phyloP scores from a whole-genome alignment of 1,140 invertebrate genomes.

The Drosophila takahashii region DNA sequence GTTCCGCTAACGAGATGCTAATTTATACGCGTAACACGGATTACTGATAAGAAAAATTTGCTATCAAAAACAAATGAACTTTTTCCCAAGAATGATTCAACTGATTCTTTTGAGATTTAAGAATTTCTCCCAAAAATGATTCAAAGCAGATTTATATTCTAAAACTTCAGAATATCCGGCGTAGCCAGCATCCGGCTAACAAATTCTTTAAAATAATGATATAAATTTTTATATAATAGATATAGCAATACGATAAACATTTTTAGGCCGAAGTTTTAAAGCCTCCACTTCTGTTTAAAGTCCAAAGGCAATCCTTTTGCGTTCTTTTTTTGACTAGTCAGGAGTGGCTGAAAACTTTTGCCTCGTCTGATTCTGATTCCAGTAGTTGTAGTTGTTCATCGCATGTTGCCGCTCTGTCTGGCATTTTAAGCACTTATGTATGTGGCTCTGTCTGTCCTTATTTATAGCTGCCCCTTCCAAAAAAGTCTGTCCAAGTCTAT shows the following conservation, averaged over 20 bases:
- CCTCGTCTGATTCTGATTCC: slow-evolving; percentile 27
- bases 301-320: background rate
- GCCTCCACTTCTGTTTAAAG: slow-evolving; percentile 4
- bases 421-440: slow-evolving; percentile 74
- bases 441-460: slow-evolving; percentile 47
- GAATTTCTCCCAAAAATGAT: no score
- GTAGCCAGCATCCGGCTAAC: no score
- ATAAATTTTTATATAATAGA: background rate
- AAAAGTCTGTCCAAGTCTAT: slow-evolving; percentile 47
- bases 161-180: no score
- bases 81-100: no score
- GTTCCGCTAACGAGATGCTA: background rate
- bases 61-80: no score
- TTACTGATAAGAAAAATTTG: background rate
- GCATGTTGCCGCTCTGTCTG: slow-evolving; percentile 79
- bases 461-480: slow-evolving; percentile 59
- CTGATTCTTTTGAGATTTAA: no score
- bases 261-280: no score
- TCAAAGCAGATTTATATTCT: no score
- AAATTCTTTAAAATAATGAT: background rate
- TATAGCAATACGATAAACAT: background rate
- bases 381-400: slow-evolving; percentile 68
- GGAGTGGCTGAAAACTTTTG: slow-evolving; percentile 20
- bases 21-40: background rate
- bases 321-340: slow-evolving; percentile 8